Evolutionary conservation across 2,888 invertebrate genomes (phyloP).

Genomic region (Diachrysia chrysitis): DNA sequence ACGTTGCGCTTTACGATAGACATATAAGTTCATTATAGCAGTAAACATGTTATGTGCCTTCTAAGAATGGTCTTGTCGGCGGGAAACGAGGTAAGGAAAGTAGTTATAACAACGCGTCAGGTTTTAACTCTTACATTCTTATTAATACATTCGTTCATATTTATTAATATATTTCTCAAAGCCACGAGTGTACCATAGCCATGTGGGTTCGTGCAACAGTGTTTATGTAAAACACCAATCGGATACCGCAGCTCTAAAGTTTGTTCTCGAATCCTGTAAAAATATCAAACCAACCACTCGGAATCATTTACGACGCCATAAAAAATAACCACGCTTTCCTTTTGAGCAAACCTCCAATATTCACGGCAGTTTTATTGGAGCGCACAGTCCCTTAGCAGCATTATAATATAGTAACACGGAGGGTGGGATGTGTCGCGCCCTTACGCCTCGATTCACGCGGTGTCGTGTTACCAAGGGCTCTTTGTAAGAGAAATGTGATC

Average conservation of each 20-base stretch:
- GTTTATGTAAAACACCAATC: constrained; percentile 10
- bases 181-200: constrained; percentile 17
- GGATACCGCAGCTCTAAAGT: constrained; percentile 22
- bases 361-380: constrained; percentile 56
- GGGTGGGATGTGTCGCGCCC: constrained; percentile 66
- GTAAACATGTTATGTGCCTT: neutral
- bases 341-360: constrained; percentile 59
- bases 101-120: neutral
- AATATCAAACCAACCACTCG: constrained; percentile 56
- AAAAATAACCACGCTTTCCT: constrained; percentile 64
- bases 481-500: constrained; percentile 67
- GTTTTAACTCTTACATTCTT: too few species aligned
- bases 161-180: constrained; percentile 25
- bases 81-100: neutral
- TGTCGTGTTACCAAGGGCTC: constrained; percentile 68
- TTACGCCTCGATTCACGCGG: constrained; percentile 70
- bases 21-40: neutral
- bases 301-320: constrained; percentile 63
- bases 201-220: constrained; percentile 9
- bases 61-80: neutral
- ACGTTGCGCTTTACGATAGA: neutral
- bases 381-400: constrained; percentile 44
- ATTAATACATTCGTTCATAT: too few species aligned
- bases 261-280: constrained; percentile 47
- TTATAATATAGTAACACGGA: constrained; percentile 56